Evolutionary conservation across 2,888 invertebrate genomes (phyloP).

Genomic region (Agrochola macilenta): DNA sequence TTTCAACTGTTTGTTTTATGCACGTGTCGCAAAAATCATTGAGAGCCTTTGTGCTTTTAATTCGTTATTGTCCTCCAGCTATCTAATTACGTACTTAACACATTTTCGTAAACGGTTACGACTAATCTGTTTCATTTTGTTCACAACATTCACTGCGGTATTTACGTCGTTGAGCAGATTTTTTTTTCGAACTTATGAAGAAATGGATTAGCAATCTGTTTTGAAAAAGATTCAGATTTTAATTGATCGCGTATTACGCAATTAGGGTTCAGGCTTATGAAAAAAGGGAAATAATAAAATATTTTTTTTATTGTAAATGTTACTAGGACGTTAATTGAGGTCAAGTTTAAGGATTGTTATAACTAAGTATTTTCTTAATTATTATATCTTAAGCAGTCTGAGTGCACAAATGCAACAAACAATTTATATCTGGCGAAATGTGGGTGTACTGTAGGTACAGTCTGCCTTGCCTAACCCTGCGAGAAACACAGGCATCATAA

Average conservation of each 20-base stretch:
- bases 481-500: not conserved
- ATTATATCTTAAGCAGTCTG: not conserved
- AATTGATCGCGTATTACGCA: no score
- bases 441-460: not conserved
- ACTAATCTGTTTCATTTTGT: no score
- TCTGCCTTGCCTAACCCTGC: not conserved
- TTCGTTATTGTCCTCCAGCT: slow-evolving; percentile 5
- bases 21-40: slow-evolving; percentile 17
- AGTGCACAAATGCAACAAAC: not conserved
- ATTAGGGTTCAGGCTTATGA: not conserved
- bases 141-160: no score
- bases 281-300: not conserved
- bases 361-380: not conserved
- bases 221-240: no score
- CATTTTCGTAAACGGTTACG: no score
- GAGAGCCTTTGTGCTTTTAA: not conserved
- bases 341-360: not conserved
- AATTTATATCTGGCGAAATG: no score
- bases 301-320: no score
- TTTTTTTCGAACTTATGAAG: no score
- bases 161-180: no score
- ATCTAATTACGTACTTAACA: no score
- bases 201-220: no score
- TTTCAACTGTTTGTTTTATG: slow-evolving; percentile 36
- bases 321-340: not conserved